These are phyloP conservation scores for Drosophila cognata DNA, from an alignment of 2,888 invertebrate genomes.

Conservation along the genomic window DNA sequence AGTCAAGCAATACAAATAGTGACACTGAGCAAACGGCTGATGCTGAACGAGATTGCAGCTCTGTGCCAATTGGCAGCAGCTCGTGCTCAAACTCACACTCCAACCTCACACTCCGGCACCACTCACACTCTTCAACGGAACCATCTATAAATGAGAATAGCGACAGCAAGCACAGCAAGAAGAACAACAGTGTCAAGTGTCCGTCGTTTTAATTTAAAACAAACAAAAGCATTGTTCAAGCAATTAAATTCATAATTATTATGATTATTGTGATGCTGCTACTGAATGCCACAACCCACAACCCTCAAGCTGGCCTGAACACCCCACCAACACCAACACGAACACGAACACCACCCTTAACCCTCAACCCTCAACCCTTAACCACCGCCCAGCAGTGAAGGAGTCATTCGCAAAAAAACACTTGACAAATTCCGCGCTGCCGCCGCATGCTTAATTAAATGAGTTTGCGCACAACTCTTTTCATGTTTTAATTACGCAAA, in stretches of 20 bases:
- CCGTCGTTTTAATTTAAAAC: constrained; percentile 66
- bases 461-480: constrained; percentile 78
- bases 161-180: constrained; percentile 9
- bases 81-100: neutral
- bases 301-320: constrained; percentile 16
- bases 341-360: constrained; percentile 10
- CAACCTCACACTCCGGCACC: neutral
- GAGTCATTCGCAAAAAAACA: constrained; percentile 42
- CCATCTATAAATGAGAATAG: neutral
- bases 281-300: constrained; percentile 17
- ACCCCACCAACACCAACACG: neutral
- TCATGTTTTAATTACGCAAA: constrained; percentile 81
- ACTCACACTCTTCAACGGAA: constrained; percentile 6
- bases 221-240: constrained; percentile 70
- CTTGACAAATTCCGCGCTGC: constrained; percentile 75
- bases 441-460: constrained; percentile 76
- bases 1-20: neutral
- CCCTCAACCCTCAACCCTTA: neutral
- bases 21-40: constrained; percentile 3
- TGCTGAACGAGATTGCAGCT: constrained; percentile 5
- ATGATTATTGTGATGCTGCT: constrained; percentile 53
- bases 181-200: constrained; percentile 55
- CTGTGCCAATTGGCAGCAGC: constrained; percentile 11
- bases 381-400: constrained; percentile 5
- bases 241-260: constrained; percentile 67